Base-by-base conservation (phyloP, 2,113 vertebrate genomes). In the Gallinago media region DNA sequence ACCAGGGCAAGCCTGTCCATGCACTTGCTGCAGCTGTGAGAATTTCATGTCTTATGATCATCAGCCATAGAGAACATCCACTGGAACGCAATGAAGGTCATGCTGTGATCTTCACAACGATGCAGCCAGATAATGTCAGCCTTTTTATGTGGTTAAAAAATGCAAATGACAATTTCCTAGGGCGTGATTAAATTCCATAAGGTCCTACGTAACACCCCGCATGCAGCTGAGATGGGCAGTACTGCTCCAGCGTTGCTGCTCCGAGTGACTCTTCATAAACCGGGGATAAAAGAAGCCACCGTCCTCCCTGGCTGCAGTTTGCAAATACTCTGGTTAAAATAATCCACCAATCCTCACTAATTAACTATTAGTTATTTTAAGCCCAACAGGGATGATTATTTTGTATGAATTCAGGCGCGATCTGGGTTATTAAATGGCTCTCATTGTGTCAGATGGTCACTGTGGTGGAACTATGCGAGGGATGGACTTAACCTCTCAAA, bases 331-430 rank as follows among this genome's bases (percentile, higher is more conserved):
- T 44, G 23, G 52, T 58, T 67, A 84, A 94, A 89, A 74, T 18
- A 65, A 27, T 27, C 12, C 31, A 49, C 3, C 21, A 47, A 27
- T 27, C 9, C 29, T 44, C 55, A 80, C 36, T 86, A 80, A 94
- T 84, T 34, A 82, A 47, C 6, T 20, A 68, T 78, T 56, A 52
- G 68, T 78, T 56, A 52, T 72, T 87, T 85, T 27, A 89, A 76
- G 15, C 18, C 66, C 18, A 1, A 36, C 66, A 70, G 34, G 46
- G 34, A 29, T 59, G 34, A 44, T 78, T 68, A 21, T 34, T 68
- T 25, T 31, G 14, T 27, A 66, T 1, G 0, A 27, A 56, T 65
- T 85, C 29, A 47, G 32, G 15, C 15, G 46, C 1, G 2, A 34
- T 54, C 36, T n/a, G 26, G 29, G 32, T 42, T 65, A 68, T 76